Conservation (phyloP, 2,113 vertebrate genomes). For the Paedocypris sp. region DNA sequence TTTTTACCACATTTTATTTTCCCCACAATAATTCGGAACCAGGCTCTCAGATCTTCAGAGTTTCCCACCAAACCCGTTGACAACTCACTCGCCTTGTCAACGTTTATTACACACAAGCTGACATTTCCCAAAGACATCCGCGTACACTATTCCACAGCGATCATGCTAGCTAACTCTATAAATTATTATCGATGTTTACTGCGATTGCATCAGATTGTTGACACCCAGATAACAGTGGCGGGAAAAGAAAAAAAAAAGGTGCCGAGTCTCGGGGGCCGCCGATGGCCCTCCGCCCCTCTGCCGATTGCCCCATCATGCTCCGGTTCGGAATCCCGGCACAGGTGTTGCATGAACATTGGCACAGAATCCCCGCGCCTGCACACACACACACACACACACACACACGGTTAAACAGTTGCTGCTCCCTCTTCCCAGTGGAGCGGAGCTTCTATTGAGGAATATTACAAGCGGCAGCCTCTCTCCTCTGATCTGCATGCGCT, state of each 20-base stretch:
- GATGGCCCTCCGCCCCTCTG: conserved; percentile 37
- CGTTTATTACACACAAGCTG: conserved; percentile 3
- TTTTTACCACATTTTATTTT: no score
- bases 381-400: no score
- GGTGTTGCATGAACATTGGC: conserved; percentile 62
- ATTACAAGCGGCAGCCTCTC: conserved; percentile 65
- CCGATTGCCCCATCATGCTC: conserved; percentile 4
- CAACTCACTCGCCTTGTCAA: neutral
- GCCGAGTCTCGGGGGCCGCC: conserved; percentile 63
- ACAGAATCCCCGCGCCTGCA: conserved; percentile 53
- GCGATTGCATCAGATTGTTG: conserved; percentile 65
- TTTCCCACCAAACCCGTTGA: neutral
- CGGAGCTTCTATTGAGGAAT: conserved; percentile 60
- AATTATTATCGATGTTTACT: conserved; percentile 53
- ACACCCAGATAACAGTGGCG: conserved; percentile 60
- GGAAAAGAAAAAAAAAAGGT: conserved; percentile 62
- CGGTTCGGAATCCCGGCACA: conserved; percentile 42
- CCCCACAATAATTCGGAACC: no score
- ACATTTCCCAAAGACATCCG: neutral
- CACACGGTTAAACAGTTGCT: conserved; percentile 50
- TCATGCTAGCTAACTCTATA: conserved; percentile 40
- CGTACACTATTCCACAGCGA: neutral
- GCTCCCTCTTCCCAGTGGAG: conserved; percentile 53
- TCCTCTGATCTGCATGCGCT: conserved; percentile 62
- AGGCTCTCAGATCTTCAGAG: no score